Conservation (phyloP, 2,797 vertebrate genomes). For the Chelonia mydas region DNA sequence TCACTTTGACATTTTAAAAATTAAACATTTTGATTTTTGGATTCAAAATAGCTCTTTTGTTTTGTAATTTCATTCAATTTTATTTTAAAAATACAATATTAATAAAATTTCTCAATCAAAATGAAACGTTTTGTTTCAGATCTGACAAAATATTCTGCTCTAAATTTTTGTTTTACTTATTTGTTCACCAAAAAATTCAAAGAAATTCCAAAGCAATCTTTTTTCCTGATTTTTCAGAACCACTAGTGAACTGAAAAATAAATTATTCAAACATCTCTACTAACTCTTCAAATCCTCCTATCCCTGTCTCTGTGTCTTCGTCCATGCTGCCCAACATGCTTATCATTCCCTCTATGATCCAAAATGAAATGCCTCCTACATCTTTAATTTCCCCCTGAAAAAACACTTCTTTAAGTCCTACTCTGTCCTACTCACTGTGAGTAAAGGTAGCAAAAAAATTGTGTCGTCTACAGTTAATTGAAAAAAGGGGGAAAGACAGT, state of each 20-base stretch:
- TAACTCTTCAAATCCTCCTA: background rate
- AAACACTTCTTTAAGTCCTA: background rate
- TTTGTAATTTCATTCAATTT: no score
- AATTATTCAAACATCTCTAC: background rate
- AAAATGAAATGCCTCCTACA: background rate
- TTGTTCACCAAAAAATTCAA: no score
- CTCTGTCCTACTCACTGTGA: background rate
- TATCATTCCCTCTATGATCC: background rate
- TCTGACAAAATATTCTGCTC: no score
- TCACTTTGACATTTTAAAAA: no score
- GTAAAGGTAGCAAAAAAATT: background rate
- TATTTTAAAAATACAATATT: no score
- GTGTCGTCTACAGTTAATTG: background rate
- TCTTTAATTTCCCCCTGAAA: background rate
- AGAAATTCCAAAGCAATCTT: background rate
- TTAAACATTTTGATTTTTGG: no score
- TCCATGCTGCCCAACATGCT: background rate
- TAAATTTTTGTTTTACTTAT: no score
- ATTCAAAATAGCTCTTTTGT: no score
- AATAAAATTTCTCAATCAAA: no score
- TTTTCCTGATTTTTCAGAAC: background rate
- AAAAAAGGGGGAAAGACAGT: rapidly evolving
- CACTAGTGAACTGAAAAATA: background rate
- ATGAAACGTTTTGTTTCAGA: no score
- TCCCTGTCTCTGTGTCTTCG: background rate